Evolutionary conservation across 30 jellyfish, hydroid and myxozoan genomes (phyloP).

Genomic region (Chironex yamaguchii): DNA sequence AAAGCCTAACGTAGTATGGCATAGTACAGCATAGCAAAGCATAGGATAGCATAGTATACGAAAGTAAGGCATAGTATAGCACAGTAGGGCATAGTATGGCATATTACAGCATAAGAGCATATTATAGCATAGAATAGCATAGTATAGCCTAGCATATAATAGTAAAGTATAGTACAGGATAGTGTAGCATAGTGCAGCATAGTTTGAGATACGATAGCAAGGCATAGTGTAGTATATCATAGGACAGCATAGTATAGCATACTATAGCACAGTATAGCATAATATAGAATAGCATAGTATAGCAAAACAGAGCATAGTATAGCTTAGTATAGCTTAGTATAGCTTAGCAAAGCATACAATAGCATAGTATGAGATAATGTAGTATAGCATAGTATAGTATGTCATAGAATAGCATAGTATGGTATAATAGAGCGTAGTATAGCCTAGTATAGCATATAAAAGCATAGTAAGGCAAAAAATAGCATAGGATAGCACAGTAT

Average conservation of each 20-base stretch:
- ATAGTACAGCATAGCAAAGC: too few relatives aligned
- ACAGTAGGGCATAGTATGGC: neutral
- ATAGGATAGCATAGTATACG: too few relatives aligned
- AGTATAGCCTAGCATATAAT: neutral
- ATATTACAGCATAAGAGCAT: neutral
- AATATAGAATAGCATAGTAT: conserved; percentile 46
- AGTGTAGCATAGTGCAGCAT: neutral
- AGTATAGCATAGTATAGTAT: conserved; percentile 46
- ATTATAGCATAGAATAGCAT: neutral
- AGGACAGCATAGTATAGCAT: conserved; percentile 36
- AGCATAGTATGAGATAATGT: conserved; percentile 41
- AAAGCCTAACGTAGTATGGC: too few relatives aligned
- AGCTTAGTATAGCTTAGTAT: conserved; percentile 53
- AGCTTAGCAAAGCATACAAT: conserved; percentile 42
- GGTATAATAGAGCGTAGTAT: conserved; percentile 45
- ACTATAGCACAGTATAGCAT: conserved; percentile 50
- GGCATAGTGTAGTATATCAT: neutral
- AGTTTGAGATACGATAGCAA: neutral
- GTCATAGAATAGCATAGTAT: conserved; percentile 51
- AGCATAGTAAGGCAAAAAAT: conserved; percentile 59
- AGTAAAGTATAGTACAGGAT: neutral
- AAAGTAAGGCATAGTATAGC: neutral
- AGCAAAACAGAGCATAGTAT: conserved; percentile 54
- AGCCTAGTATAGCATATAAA: conserved; percentile 46
- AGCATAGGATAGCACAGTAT: conserved; percentile 13